Evolutionary conservation across 2,113 vertebrate species (phyloP).

Genomic region (Scalopus aquaticus): DNA sequence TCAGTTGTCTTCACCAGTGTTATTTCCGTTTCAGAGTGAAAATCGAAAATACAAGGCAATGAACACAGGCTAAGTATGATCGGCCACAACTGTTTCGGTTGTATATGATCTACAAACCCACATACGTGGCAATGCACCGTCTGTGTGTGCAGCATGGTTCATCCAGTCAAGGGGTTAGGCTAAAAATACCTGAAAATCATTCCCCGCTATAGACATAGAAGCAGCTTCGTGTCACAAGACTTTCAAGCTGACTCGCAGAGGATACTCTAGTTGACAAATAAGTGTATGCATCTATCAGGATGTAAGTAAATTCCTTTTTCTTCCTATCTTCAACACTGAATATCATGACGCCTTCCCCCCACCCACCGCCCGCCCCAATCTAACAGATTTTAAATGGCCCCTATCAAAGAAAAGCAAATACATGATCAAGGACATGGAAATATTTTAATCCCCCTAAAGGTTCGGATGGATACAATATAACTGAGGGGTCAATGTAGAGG

Average conservation of each 20-base stretch:
- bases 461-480: neutral
- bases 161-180: neutral
- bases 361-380: neutral
- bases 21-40: neutral
- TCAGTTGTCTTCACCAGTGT: neutral
- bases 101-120: neutral
- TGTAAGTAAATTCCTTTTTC: conserved; percentile 1
- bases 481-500: neutral
- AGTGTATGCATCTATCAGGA: neutral
- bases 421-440: neutral
- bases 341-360: no score
- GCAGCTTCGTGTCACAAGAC: neutral
- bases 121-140: no score
- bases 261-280: neutral
- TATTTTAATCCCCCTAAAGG: neutral
- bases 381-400: neutral
- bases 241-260: neutral
- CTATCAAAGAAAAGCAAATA: neutral
- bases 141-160: neutral
- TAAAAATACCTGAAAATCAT: neutral
- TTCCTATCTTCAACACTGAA: neutral
- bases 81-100: neutral
- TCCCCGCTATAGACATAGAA: neutral
- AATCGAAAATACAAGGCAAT: neutral
- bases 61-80: neutral